Conservation (phyloP, 2,888 invertebrate species). For the Chrysotoxum bicinctum region DNA sequence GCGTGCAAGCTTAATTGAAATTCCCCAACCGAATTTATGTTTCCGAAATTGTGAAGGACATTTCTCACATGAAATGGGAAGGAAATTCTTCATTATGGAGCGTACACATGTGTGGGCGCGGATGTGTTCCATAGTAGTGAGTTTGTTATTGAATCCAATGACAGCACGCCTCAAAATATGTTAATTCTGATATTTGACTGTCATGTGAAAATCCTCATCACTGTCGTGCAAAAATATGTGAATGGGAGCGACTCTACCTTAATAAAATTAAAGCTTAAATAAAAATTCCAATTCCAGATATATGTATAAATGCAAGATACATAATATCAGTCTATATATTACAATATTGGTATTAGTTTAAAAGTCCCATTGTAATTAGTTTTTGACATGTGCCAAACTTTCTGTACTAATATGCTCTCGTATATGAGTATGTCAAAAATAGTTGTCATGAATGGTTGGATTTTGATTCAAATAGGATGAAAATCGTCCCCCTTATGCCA, state of each 20-base stretch:
- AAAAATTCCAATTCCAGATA: background rate
- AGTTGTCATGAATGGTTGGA: too few species aligned
- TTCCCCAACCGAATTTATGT: constrained; percentile 25
- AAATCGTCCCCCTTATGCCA: too few species aligned
- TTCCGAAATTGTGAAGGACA: constrained; percentile 26
- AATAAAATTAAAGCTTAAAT: background rate
- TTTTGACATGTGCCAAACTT: too few species aligned
- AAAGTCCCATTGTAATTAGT: too few species aligned
- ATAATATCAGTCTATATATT: too few species aligned
- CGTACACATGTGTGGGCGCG: background rate
- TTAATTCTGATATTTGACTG: constrained; percentile 43
- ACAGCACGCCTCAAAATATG: constrained; percentile 46
- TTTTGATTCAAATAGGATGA: too few species aligned
- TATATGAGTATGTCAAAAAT: too few species aligned
- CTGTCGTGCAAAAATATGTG: background rate
- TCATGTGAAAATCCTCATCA: constrained; percentile 35
- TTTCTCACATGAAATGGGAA: background rate
- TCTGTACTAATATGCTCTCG: too few species aligned
- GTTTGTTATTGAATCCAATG: constrained; percentile 45
- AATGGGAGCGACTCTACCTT: background rate
- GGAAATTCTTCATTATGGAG: background rate
- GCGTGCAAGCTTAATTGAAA: constrained; percentile 60
- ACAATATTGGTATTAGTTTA: too few species aligned
- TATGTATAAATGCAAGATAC: background rate
- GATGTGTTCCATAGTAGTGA: background rate